These are phyloP conservation scores for Alosa alosa DNA, from an alignment of 2,113 vertebrate species.

Conservation along the genomic window DNA sequence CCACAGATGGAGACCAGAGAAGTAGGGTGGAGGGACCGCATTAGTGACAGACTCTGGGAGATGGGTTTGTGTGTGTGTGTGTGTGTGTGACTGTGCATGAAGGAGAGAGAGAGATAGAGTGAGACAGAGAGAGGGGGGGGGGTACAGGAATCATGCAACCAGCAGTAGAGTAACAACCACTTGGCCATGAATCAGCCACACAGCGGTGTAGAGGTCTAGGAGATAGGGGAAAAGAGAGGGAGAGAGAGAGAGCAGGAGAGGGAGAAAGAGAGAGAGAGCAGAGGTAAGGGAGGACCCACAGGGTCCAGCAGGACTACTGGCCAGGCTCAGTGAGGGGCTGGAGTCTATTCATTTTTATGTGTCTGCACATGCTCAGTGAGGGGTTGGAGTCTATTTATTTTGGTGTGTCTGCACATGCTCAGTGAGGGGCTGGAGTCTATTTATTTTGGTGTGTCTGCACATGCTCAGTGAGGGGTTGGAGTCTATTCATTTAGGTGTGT, in stretches of 20 bases:
- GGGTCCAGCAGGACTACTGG: not conserved
- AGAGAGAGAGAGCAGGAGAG: not conserved
- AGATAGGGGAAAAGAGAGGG: not conserved
- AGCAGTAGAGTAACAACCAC: not conserved
- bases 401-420: not conserved
- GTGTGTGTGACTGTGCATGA: not conserved
- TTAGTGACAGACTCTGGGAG: not conserved
- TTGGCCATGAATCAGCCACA: not conserved
- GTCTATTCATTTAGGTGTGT: not conserved
- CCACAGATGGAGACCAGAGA: slow-evolving; percentile 4
- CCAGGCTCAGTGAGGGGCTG: not conserved
- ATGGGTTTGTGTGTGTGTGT: not conserved
- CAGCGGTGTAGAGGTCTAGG: not conserved
- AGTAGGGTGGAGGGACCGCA: not conserved
- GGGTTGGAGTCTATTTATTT: not conserved
- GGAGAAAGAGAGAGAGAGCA: not conserved
- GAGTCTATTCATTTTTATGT: not conserved
- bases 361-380: not conserved
- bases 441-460: slow-evolving; percentile 4
- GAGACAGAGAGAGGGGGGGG: not conserved
- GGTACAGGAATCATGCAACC: not conserved
- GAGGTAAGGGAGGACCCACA: not conserved
- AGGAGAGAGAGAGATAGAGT: not conserved
- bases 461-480: not conserved
- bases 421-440: not conserved